Evolutionary conservation across 2,888 invertebrate species (phyloP), one percentile per base, ranked within the genome.

Genomic region (Acronicta alni): DNA sequence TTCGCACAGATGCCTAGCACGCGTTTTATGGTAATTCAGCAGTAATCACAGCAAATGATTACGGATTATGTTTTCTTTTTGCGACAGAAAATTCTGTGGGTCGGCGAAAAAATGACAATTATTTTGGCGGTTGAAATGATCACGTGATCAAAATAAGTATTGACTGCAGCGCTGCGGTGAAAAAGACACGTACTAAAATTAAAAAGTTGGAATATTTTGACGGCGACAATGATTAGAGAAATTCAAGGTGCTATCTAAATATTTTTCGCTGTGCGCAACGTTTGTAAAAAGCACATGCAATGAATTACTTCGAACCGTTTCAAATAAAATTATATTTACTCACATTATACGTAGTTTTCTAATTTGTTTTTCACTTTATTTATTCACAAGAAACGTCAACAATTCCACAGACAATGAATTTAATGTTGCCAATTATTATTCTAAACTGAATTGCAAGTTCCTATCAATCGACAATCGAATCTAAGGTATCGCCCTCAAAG

Each of bases 61-160:
- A 20, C 23, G 45, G 35, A 63, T 73, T 69, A 61, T 52, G 55
- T 62, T 79, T 74, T 73, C 41, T 55, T 45, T 14, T 37, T 67
- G 62, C 69, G 72, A 75, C 78, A 77, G 79, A 79, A 82, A 80
- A 80, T 41, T 66, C 67, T 67, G 75, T 64, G 47, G 68, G 63
- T 83, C 83, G 84, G 80, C 80, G 80, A 82, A 86, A 84, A 84
- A 82, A 72, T 93, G 94, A 93, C 93, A 90, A 82, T 78, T 81
- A 84, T 92, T 94, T 94, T 94, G 94, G 94, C 94, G 94, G 94
- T 91, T 90, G 82, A 85, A 86, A 70, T 75, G 83, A 75, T 92
- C 92, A 93, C 92, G 93, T 91, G 91, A 92, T 70, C 88, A 91
- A 88, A 92, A 92, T 91, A 90, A 80, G 63, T 75, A 8, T 47